Evolutionary conservation across 2,113 vertebrate species (phyloP).

Genomic region (Clarias gariepinus): DNA sequence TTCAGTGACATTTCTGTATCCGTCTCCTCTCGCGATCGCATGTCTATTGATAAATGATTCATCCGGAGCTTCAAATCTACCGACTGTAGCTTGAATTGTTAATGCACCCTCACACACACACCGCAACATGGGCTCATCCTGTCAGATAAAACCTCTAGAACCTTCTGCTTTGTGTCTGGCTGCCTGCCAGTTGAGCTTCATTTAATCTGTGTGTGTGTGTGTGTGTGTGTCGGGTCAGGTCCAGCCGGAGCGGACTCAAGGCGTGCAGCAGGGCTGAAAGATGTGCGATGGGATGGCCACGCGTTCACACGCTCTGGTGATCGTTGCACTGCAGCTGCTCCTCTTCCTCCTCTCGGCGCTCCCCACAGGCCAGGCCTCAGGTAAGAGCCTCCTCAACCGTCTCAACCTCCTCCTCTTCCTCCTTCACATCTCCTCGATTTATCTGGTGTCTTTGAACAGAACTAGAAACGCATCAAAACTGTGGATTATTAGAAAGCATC

Average conservation of each 20-base stretch:
- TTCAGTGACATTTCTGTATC: background rate
- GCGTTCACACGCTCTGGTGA: constrained; percentile 51
- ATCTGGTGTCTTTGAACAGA: background rate
- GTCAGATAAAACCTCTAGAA: background rate
- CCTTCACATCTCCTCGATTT: too few species aligned
- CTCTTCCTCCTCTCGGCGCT: constrained; percentile 69
- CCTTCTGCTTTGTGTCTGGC: constrained; percentile 41
- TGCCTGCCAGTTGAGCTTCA: constrained; percentile 9
- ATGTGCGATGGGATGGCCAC: constrained; percentile 77
- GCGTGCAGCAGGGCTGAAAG: constrained; percentile 67
- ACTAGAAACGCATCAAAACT: too few species aligned
- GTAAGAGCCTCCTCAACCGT: constrained; percentile 59
- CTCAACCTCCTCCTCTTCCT: background rate
- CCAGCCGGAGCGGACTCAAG: constrained; percentile 68
- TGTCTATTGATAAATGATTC: background rate
- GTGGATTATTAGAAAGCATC: too few species aligned
- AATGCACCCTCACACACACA: background rate
- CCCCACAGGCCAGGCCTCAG: constrained; percentile 71
- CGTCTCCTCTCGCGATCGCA: background rate
- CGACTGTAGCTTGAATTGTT: constrained; percentile 15
- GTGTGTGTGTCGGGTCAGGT: constrained; percentile 58
- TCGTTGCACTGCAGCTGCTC: constrained; percentile 64
- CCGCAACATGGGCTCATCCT: background rate
- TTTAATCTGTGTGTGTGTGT: constrained; percentile 17
- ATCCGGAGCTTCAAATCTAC: background rate